A percentile compares a stretch with the other conserved stretches of the same genome.
Evolutionary conservation across 2,888 invertebrate genomes (phyloP).

Genomic region (Carabus problematicus): DNA sequence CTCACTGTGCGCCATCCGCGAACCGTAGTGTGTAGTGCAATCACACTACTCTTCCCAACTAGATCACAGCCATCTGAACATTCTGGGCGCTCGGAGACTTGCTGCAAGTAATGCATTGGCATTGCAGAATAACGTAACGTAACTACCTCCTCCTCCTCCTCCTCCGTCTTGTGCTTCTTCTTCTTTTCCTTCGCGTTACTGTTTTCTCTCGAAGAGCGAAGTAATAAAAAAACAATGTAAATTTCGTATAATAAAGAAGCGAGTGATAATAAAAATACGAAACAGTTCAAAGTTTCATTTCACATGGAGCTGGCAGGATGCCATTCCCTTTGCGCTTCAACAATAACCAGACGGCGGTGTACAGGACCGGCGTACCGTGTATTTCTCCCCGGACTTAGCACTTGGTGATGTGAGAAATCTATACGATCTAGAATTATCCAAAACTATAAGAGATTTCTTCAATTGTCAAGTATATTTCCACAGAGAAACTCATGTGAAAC

Average conservation of each 20-base stretch:
- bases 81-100: too few relatives aligned
- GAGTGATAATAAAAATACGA: conserved; percentile 51
- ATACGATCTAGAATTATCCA: too few relatives aligned
- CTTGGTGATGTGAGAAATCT: neutral
- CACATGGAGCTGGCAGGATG: conserved; percentile 43
- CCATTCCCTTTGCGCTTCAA: conserved; percentile 23
- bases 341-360: conserved; percentile 18
- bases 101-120: too few relatives aligned
- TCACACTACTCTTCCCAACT: too few relatives aligned
- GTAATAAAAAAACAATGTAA: conserved; percentile 44
- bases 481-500: too few relatives aligned
- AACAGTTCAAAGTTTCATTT: conserved; percentile 50
- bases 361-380: conserved; percentile 31
- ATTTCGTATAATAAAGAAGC: conserved; percentile 50
- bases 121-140: too few relatives aligned
- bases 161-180: too few relatives aligned
- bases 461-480: too few relatives aligned
- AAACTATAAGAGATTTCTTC: too few relatives aligned
- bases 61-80: neutral
- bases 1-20: conserved; percentile 18
- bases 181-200: too few relatives aligned
- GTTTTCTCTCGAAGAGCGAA: neutral
- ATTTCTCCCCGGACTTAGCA: neutral
- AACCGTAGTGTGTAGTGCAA: neutral
- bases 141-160: too few relatives aligned